Base-by-base conservation (phyloP, 2,888 invertebrate genomes). In the Drosophila suboccidentalis region DNA sequence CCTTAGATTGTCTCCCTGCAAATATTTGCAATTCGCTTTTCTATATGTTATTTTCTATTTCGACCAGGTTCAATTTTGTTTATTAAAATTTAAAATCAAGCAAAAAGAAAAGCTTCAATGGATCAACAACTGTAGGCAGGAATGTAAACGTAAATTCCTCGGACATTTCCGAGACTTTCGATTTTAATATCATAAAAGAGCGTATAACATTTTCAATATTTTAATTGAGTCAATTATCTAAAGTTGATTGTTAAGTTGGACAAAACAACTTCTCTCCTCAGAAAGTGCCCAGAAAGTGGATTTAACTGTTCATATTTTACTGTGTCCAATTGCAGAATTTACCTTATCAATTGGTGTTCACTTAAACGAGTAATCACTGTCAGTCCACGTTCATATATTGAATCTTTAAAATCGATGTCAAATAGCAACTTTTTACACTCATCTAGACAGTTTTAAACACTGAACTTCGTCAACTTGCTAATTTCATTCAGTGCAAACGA, bases 21-120 rank as follows among this genome's bases (percentile, higher is more conserved):
- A 57, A 46, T 55, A 44, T 44, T 34, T 8, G 19, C n/a, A 22
- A 55, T 55, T 55, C n/a, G n/a, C 19, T 19, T n/a, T n/a, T n/a
- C n/a, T n/a, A n/a, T n/a, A n/a, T n/a, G n/a, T n/a, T n/a, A n/a
- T n/a, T n/a, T n/a, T n/a, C 8, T 13, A 34, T 3, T 11, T 11
- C 19, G 26, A 55, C 44, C 44, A 36, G 44, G 22, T 26, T 55
- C 6, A 55, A 36, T 55, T 55, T 34, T 9, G 19, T 41, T 17
- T 8, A 1, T 8, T 8, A 0, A 22, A n/a, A 55, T 17, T 29
- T 54, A 55, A 34, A 19, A n/a, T n/a, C 29, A 13, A 19, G 19
- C 17, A 54, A 43, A 38, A 38, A 39, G 1, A 15, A 54, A 54
- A 32, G 10, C 29, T 29, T 36, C 13, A 34, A 34, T 2, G 2